Evolutionary conservation across 2,888 invertebrate species (phyloP), one percentile per base, ranked within the genome.

Genomic region (Callyntrura guangdongensis): DNA sequence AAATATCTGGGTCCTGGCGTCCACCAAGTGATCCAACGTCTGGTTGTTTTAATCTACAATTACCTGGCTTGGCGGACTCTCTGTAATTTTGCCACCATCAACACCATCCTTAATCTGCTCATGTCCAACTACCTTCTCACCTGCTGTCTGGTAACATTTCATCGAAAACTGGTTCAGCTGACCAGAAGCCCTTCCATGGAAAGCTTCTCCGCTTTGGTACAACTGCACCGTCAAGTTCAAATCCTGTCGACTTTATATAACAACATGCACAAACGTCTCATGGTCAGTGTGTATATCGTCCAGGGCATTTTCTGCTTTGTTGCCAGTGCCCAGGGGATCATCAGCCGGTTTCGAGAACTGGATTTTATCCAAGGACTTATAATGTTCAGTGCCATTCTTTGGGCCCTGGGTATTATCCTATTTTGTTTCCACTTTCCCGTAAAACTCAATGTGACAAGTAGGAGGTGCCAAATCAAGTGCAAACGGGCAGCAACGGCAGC

Each of bases 361-460:
- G 56, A 81, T 56, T n/a, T 59, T 14, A 0, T 25, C 6, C 8
- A 22, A 25, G 14, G 14, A 17, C 12, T 81, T 1, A 20, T 81
- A 14, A 25, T 81, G 27, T 6, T 22, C 1, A 81, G 79, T 20
- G 79, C 79, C 0, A 20, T 81, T 56, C n/a, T 25, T 2, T 81
- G 79, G 79, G 56, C 79, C 14, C 14, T 25, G n/a, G 27, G 27
- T 1, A 12, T 81, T 1, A 22, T 81, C 9, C 25, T 81, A 3
- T 81, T 81, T 59, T 81, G 79, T 59, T 81, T 81, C 59, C 79
- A 81, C n/a, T 81, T 81, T 27, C 79, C 79, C 2, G 79, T 59
- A 2, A 81, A 59, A 56, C 1, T 81, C 1, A 59, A 56, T 14
- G 4, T 81, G 12, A 81, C 27, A 0, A 81, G 59, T 81, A 12